These are phyloP conservation scores for Acanthurus leucopareius DNA, from an alignment of 2,797 vertebrate species.

Conservation along the genomic window DNA sequence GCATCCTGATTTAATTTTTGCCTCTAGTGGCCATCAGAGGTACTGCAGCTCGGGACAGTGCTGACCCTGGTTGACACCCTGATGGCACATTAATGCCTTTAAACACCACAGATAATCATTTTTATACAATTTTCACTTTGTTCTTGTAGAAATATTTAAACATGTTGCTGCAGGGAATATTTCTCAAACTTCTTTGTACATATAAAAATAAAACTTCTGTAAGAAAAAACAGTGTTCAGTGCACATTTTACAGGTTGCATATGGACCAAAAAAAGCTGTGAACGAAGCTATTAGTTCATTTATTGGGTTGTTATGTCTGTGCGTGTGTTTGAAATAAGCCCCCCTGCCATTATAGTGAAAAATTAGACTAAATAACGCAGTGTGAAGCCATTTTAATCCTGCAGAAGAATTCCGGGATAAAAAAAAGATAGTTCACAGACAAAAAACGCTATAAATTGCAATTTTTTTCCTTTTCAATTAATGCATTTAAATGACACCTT, in stretches of 20 bases:
- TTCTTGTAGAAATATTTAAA: not conserved
- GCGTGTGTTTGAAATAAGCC: not conserved
- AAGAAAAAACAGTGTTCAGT: no score
- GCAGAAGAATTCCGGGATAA: not conserved
- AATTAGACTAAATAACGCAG: not conserved
- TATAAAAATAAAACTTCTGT: not conserved
- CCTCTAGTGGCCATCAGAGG: conserved; percentile 7
- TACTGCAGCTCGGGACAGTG: not conserved
- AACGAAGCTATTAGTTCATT: not conserved
- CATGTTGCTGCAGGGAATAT: no score
- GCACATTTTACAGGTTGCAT: no score
- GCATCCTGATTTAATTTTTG: no score
- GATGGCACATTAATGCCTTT: not conserved
- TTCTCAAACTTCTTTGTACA: not conserved
- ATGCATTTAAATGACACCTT: conserved; percentile 17
- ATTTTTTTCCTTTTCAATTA: not conserved
- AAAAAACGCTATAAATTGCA: not conserved
- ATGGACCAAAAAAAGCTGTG: not conserved
- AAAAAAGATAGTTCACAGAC: not conserved
- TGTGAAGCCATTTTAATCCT: conserved; percentile 9
- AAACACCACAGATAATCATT: not conserved
- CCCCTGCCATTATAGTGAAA: not conserved
- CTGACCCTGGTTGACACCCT: no score
- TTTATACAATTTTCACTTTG: not conserved
- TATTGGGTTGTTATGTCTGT: not conserved